Evolutionary conservation across 2,113 vertebrate genomes (phyloP), one percentile per base, ranked within the genome.

Genomic region (Macrotus californicus): DNA sequence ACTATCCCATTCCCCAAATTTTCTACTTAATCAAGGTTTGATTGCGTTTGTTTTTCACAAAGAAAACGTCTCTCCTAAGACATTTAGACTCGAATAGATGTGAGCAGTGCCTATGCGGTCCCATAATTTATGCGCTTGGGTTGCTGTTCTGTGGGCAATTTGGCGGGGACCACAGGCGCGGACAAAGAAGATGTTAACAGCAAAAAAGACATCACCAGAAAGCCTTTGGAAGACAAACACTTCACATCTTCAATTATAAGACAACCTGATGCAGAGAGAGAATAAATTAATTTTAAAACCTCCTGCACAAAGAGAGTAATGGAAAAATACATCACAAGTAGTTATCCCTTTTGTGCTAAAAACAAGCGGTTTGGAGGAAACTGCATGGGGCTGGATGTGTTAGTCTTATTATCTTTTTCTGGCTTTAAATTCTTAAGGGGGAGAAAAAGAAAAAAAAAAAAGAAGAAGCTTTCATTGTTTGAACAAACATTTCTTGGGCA

Each of bases 251-350:
- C 95, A 93, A 82, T 96, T 93, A 94, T 13, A 50, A 96, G 94
- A 86, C 94, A 91, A 86, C 83, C 93, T 93, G 79, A 76, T 89
- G 87, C 91, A 77, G 88, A 80, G 48, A 89, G 81, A 95, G 95
- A 96, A 96, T 96, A 83, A 96, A 95, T 97, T 95, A 95, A 97
- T 93, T 91, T 94, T 22, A 96, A 95, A 97, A 95, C 90, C 92
- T 96, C 31, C 95, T 34, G 88, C 96, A 96, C 94, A 93, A 96
- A 96, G 94, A 73, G 91, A 96, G 79, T 89, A 89, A 96, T 95
- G 93, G 92, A 95, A 95, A 97, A 97, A 80, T 66, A 87, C 95
- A 88, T 92, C 79, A 87, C 52, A 95, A 80, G 91, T 85, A 88
- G 73, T 93, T 94, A 91, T 89, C 36, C 48, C 89, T 94, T 97